Evolutionary conservation across 2,797 vertebrate genomes (phyloP), one percentile per base, ranked within the genome.

Genomic region (Dendrocincla tyrannina): DNA sequence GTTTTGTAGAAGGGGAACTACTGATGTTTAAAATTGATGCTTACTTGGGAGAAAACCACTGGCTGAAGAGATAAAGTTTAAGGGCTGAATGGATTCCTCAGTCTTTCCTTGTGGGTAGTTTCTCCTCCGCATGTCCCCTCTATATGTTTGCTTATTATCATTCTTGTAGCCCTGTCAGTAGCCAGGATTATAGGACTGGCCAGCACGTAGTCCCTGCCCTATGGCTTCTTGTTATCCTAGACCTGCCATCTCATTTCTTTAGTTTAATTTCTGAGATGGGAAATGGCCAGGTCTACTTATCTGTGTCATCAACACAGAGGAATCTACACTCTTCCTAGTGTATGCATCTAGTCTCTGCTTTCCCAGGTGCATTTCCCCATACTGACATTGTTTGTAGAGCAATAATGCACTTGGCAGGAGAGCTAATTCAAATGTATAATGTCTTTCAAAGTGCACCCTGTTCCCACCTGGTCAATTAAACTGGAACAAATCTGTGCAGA

Each of bases 401-500:
- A 22, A 96, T 96, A 97, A 95, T 88, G 87, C 78, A 85, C 95
- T 94, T 94, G 94, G 95, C 96, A 80, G 94, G 94, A 89, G 95
- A 95, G 93, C 94, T 94, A 90, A 92, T 95, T 94, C 95, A 93
- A 76, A 62, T 92, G 46, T 80, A 95, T 95, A 96, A 96, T 95
- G 66, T 96, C 75, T 93, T 89, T 88, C 53, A 88, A 94, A 93
- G 91, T 94, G 94, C 94, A 96, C 83, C 67, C 37, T 94, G 96
- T 96, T 96, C 94, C 93, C 93, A 93, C 69, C 94, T 94, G 90
- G 91, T 94, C 88, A 95, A 96, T 96, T 95, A 96, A 96, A 91
- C 94, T 41, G 84, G 85, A 96, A 95, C 86, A 93, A 95, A 96
- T 96, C 91, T 74, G 22, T 88, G 80, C 72, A 76, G 88, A 91